Percentiles rank a stretch among this genome's conserved stretches.
These are phyloP conservation scores for Belgica antarctica DNA, from an alignment of 2,888 invertebrate species.

Conservation along the genomic window DNA sequence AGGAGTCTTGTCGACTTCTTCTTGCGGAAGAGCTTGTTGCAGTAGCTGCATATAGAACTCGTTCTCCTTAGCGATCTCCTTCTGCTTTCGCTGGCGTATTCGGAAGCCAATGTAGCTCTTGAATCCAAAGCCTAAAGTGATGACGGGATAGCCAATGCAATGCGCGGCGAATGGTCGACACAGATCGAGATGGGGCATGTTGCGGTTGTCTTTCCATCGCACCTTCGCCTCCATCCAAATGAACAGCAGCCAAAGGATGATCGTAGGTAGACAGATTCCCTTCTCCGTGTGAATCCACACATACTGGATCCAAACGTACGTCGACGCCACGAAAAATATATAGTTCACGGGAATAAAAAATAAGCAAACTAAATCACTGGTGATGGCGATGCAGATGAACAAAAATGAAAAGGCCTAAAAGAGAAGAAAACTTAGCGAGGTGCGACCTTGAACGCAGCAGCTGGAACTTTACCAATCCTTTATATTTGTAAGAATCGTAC, in stretches of 20 bases:
- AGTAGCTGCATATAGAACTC: constrained; percentile 91
- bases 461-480: constrained; percentile 77
- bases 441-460: not conserved
- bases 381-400: constrained; percentile 96
- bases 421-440: constrained; percentile 45
- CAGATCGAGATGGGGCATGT: constrained; percentile 82
- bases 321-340: constrained; percentile 96
- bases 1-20: constrained; percentile 48
- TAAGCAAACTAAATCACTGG: constrained; percentile 97
- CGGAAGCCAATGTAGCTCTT: constrained; percentile 89
- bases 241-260: constrained; percentile 89
- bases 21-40: constrained; percentile 82
- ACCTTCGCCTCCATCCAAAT: constrained; percentile 92
- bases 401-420: constrained; percentile 93
- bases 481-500: constrained; percentile 96
- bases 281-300: constrained; percentile 83
- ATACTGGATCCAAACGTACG: constrained; percentile 98
- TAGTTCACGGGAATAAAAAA: constrained; percentile 98
- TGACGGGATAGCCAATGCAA: constrained; percentile 91
- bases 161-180: constrained; percentile 96
- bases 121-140: constrained; percentile 92
- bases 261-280: constrained; percentile 91
- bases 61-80: constrained; percentile 91
- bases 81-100: constrained; percentile 86
- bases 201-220: constrained; percentile 76